Conservation (phyloP, 2,888 invertebrate species). For the Amphipyra berbera region DNA sequence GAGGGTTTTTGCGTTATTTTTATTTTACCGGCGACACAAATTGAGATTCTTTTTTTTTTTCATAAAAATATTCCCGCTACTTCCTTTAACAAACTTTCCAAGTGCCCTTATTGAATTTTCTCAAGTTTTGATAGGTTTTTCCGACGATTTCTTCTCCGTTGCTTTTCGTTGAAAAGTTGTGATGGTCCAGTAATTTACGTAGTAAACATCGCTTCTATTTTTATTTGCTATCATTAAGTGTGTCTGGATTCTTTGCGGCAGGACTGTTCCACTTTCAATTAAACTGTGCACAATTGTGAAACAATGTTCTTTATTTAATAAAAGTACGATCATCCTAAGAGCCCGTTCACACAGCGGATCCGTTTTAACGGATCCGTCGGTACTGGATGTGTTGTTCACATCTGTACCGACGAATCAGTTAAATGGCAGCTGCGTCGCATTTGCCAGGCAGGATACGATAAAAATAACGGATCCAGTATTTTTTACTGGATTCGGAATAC, state of each 20-base stretch:
- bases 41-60: slow-evolving; percentile 82
- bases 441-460: too few relatives aligned
- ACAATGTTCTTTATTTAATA: too few relatives aligned
- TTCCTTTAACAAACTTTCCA: slow-evolving; percentile 87
- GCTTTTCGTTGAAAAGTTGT: slow-evolving; percentile 77
- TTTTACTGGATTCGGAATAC: too few relatives aligned
- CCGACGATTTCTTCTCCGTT: slow-evolving; percentile 84
- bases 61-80: slow-evolving; percentile 85
- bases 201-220: slow-evolving; percentile 67
- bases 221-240: slow-evolving; percentile 58
- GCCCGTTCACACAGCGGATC: too few relatives aligned
- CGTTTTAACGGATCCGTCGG: too few relatives aligned
- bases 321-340: too few relatives aligned
- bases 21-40: slow-evolving; percentile 84
- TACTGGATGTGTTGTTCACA: too few relatives aligned
- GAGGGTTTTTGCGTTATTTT: slow-evolving; percentile 73
- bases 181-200: slow-evolving; percentile 80
- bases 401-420: too few relatives aligned
- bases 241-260: slow-evolving; percentile 21
- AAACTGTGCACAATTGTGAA: background rate
- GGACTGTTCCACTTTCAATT: slow-evolving; percentile 5
- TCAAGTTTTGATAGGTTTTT: slow-evolving; percentile 89
- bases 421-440: too few relatives aligned
- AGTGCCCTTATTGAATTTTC: slow-evolving; percentile 89
- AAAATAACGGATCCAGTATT: too few relatives aligned